These are phyloP conservation scores for Sylvia borin DNA, from an alignment of 2,797 vertebrate species.

Conservation along the genomic window DNA sequence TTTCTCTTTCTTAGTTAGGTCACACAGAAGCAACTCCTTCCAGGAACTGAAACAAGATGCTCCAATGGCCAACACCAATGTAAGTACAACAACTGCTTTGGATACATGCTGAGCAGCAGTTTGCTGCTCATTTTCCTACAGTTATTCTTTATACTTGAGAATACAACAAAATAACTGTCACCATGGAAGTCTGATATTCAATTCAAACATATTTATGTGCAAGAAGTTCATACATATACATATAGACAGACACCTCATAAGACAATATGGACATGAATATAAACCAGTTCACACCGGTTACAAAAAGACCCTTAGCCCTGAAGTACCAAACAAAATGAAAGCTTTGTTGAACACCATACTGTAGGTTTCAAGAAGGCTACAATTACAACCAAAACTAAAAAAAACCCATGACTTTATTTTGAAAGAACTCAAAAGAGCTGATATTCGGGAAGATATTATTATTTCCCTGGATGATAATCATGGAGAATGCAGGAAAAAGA, in stretches of 20 bases:
- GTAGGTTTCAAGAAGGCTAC: background rate
- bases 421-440: background rate
- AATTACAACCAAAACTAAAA: background rate
- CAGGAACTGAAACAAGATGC: background rate
- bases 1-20: background rate
- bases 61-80: background rate
- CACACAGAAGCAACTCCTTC: background rate
- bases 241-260: fast-evolving
- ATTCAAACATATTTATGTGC: background rate
- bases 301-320: background rate
- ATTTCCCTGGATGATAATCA: background rate
- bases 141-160: background rate
- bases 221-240: background rate
- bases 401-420: background rate
- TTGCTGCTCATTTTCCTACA: background rate
- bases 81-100: background rate
- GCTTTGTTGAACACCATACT: background rate
- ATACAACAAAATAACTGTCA: background rate
- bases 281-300: background rate
- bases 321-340: background rate
- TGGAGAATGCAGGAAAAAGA: background rate
- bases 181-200: background rate
- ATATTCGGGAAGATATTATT: background rate
- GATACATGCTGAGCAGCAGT: background rate
- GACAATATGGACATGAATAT: background rate